Conservation (phyloP, 2,113 vertebrate species). For the Trichomycterus rosablanca region DNA sequence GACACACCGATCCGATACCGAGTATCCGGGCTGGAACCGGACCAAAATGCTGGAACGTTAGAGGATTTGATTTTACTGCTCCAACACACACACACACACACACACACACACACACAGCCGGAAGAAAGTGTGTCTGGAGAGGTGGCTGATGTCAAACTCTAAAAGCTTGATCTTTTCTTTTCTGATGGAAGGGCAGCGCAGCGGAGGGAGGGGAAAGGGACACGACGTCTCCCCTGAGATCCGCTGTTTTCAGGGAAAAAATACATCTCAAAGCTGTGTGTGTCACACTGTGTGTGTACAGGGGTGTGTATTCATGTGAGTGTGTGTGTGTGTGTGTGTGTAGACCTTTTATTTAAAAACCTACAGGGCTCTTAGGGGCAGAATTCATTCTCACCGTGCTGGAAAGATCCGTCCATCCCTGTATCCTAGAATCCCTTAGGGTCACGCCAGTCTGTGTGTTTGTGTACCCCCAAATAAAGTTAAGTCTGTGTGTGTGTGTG, state of each 20-base stretch:
- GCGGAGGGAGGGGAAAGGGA: background rate
- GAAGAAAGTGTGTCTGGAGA: background rate
- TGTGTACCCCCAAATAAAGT: too few relatives aligned
- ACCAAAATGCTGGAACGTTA: too few relatives aligned
- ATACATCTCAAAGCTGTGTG: conserved; percentile 14
- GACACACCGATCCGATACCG: too few relatives aligned
- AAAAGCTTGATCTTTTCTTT: background rate
- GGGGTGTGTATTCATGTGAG: background rate
- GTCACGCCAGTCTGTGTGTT: too few relatives aligned
- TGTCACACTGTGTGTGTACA: conserved; percentile 8
- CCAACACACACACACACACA: too few relatives aligned
- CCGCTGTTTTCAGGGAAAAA: conserved; percentile 7
- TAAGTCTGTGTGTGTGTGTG: background rate
- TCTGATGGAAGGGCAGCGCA: conserved; percentile 2
- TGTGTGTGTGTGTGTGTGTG: conserved; percentile 1
- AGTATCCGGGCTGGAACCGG: too few relatives aligned
- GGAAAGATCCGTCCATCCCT: too few relatives aligned
- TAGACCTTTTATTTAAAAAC: too few relatives aligned
- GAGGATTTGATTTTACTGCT: too few relatives aligned
- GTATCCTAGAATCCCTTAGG: too few relatives aligned
- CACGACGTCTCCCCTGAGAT: background rate
- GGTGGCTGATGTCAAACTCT: background rate
- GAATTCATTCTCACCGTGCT: too few relatives aligned
- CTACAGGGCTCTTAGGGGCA: too few relatives aligned
- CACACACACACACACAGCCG: background rate